Evolutionary conservation across 2,113 vertebrate species (phyloP), one percentile per base, ranked within the genome.

Genomic region (Catharus fuscescens): DNA sequence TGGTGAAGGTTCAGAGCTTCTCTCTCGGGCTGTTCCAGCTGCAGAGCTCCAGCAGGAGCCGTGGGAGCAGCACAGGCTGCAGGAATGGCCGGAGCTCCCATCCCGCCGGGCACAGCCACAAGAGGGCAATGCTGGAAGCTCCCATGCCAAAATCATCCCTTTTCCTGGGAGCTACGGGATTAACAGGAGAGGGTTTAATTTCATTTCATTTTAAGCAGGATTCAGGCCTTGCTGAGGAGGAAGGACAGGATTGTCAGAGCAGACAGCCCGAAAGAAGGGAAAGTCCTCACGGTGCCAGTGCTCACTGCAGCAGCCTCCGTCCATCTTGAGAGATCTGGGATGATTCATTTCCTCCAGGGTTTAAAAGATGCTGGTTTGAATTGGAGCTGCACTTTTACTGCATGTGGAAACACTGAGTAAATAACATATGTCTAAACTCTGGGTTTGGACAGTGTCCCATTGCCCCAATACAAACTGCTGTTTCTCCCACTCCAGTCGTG

Each of bases 331-430:
- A 82, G 83, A 92, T 71, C 45, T 0, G 0, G 60, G 56, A 95
- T 96, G 93, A 92, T 94, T 96, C 95, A 95, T 60, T 93, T 93
- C 78, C 64, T 95, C 92, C 92, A 80, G 34, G 2, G 57, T 53
- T 95, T 83, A 57, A 92, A 92, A 69, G 87, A 71, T 8, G 20
- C 66, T 83, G 66, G 56, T 97, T 93, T 78, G 83, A 92, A 81
- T 72, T 93, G 92, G 88, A 94, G 95, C 80, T 92, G 82, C 67
- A 93, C 93, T 98, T 96, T 93, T 89, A 64, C 60, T 60, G 86
- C 34, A 8, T 71, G 84, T 96, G 90, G 95, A 97, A 97, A 97
- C 48, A 72, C 62, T 96, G 73, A 62, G 80, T 91, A 93, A 97
- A 93, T 79, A 97, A 86, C 92, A 95, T 94, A 94, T 72, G 70